Base-by-base conservation (phyloP, 2,113 vertebrate genomes). In the Gila orcuttii region DNA sequence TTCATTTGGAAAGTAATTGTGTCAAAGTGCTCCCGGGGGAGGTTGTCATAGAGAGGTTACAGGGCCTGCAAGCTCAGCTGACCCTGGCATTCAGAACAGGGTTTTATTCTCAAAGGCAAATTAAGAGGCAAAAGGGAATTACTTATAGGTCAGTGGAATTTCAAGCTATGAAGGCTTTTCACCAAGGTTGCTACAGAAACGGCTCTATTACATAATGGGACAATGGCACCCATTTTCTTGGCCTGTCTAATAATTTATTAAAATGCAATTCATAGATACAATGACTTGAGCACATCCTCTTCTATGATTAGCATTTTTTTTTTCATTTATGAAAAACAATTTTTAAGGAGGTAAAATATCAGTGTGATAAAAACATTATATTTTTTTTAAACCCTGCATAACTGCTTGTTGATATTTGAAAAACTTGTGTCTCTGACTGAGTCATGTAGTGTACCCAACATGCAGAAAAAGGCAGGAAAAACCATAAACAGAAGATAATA, bases 121-220 rank as follows among this genome's bases (percentile, higher is more conserved):
- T 47, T 62, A 19, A 45, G 42, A 62, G 55, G 55, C 33, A 62
- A 66, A 57, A 6, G 25, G 64, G 85, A 62, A 82, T 82, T 76
- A 82, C 42, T 74, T 62, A 39, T 74, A 76, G 84, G 76, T 86
- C 85, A 82, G 85, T 82, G 57, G 23, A 82, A 75, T 66, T 74
- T 64, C 59, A 45, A 50, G 55, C 69, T 50, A 5, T 55, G 39
- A 66, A 42, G 28, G 42, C 25, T 75, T 28, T 47, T 45, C 62
- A 59, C 19, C 68, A 66, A 81, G 57, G 33, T 64, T 78, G 39
- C 52, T 82, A 25, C 8, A 75, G 77, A 52, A 82, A 62, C 28
- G 74, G 66, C 66, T 86, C 12, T 4, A 10, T 33, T 57, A 83
- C 50, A 73, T 79, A 79, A 79, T 60, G 28, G 9, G 28, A 77